phyloP scores from a whole-genome alignment of 2,888 invertebrate genomes.

The Drosophila greeni region DNA sequence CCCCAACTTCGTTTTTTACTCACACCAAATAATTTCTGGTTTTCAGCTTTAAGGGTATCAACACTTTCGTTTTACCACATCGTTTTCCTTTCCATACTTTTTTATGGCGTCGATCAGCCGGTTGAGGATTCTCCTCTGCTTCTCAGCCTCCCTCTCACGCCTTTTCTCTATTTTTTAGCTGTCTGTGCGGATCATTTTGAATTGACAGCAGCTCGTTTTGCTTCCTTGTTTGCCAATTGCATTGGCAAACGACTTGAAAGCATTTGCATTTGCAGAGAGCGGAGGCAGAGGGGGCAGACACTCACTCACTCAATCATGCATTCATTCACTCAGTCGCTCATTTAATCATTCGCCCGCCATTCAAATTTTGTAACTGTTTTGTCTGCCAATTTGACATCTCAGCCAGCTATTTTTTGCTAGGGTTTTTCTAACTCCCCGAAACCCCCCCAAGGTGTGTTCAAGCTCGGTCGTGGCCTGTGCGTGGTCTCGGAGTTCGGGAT shows the following conservation, averaged over 20 bases:
- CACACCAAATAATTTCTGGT: neutral
- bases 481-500: conserved; percentile 32
- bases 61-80: neutral
- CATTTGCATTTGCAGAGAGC: conserved; percentile 54
- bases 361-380: conserved; percentile 67
- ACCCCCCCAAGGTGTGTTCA: conserved; percentile 43
- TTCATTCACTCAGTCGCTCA: conserved; percentile 46
- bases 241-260: conserved; percentile 55
- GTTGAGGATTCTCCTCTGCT: conserved; percentile 24
- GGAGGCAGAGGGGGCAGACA: conserved; percentile 19
- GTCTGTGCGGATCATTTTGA: conserved; percentile 51
- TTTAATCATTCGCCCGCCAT: conserved; percentile 39
- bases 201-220: conserved; percentile 62
- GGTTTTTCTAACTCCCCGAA: conserved; percentile 21
- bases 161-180: conserved; percentile 11
- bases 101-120: conserved; percentile 19
- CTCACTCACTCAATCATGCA: conserved; percentile 46
- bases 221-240: conserved; percentile 71
- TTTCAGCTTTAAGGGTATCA: conserved; percentile 1
- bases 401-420: conserved; percentile 50
- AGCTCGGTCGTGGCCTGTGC: conserved; percentile 56
- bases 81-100: neutral
- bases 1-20: neutral
- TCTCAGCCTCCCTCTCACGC: conserved; percentile 3
- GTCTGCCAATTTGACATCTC: conserved; percentile 71